Conservation (phyloP, 35 echinoderm and acorn worm genomes). For the Strongylocentrotus purpuratus region DNA sequence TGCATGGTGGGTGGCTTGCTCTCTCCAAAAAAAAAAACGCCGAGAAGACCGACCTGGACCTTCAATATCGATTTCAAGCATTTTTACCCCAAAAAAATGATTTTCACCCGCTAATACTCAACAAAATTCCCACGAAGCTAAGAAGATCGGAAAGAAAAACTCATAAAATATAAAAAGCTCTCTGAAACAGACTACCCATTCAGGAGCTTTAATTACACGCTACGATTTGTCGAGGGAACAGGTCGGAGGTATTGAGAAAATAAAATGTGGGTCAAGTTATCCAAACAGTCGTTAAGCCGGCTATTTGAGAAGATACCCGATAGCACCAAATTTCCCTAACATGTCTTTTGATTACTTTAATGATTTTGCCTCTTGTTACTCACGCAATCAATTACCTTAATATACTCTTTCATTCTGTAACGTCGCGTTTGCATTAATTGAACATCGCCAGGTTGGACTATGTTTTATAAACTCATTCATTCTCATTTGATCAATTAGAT, state of each 20-base stretch:
- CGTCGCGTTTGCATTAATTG: neutral
- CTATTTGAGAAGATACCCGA: conserved; percentile 47
- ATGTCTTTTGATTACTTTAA: conserved; percentile 46
- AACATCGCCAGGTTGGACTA: neutral
- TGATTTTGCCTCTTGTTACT: conserved; percentile 39
- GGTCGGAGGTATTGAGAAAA: conserved; percentile 28
- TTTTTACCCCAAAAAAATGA: neutral
- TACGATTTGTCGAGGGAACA: conserved; percentile 19
- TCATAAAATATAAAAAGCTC: neutral
- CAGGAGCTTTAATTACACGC: neutral
- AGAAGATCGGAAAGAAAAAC: neutral
- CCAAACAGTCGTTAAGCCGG: conserved; percentile 46
- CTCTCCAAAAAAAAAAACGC: neutral
- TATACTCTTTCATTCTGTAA: neutral
- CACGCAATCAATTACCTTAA: neutral
- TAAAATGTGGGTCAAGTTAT: conserved; percentile 49
- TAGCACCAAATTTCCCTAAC: neutral
- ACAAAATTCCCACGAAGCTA: neutral
- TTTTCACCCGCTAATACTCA: neutral
- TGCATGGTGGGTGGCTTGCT: neutral
- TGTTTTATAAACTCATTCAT: too few species aligned
- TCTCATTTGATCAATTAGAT: neutral
- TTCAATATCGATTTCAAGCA: too few species aligned
- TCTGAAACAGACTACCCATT: neutral
- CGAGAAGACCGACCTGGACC: too few species aligned